Evolutionary conservation across 2,888 invertebrate genomes (phyloP).

Genomic region (Conchocele bisecta): DNA sequence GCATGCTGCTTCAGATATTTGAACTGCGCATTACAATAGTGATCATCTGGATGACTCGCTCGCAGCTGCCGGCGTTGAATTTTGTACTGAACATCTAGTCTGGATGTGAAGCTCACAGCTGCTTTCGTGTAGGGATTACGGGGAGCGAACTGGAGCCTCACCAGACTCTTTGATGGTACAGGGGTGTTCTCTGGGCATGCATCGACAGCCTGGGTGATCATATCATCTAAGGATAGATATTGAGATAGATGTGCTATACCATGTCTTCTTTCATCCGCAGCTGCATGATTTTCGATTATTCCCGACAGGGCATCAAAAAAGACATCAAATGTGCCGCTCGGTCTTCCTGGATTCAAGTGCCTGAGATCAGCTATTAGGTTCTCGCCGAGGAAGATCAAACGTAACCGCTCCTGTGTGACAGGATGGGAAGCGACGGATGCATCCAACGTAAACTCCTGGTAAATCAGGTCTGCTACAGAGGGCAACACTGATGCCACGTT

Average conservation of each 20-base stretch:
- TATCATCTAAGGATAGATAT: constrained; percentile 32
- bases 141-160: constrained; percentile 51
- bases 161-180: constrained; percentile 44
- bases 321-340: constrained; percentile 10
- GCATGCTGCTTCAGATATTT: constrained; percentile 43
- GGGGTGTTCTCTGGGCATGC: constrained; percentile 38
- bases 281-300: constrained; percentile 28
- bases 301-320: constrained; percentile 17
- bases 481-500: constrained; percentile 30
- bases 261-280: constrained; percentile 42
- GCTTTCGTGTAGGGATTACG: constrained; percentile 38
- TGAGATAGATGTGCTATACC: constrained; percentile 13
- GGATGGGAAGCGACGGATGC: constrained; percentile 27
- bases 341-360: constrained; percentile 37
- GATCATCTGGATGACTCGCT: constrained; percentile 38
- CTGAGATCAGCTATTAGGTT: constrained; percentile 25
- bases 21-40: constrained; percentile 49
- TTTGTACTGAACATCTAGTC: constrained; percentile 48
- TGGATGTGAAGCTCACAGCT: constrained; percentile 46
- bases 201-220: constrained; percentile 19
- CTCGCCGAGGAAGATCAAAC: constrained; percentile 43
- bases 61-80: constrained; percentile 51
- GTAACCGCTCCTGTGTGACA: constrained; percentile 36
- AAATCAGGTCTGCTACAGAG: constrained; percentile 37
- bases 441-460: constrained; percentile 40